Evolutionary conservation across 2,888 invertebrate genomes (phyloP), one percentile per base, ranked within the genome.

Genomic region (Aricia artaxerxes): DNA sequence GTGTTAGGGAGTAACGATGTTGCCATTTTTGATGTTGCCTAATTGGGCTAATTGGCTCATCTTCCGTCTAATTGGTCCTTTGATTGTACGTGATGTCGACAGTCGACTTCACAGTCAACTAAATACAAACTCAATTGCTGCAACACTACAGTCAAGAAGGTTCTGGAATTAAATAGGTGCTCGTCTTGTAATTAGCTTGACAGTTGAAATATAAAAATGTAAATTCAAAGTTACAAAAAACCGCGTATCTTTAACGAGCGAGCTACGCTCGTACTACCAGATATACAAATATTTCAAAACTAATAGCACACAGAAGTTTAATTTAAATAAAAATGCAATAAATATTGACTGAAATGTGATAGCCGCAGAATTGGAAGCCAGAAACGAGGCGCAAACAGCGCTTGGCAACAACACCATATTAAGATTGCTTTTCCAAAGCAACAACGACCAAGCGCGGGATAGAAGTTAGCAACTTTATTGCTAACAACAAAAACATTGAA

Each of bases 381-480:
- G 83, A 83, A 84, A 84, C 80, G 81, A 80, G 81, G 81, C 84
- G 86, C 85, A 86, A 88, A 89, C 87, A 87, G 87, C 89, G 90
- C 90, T 93, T 93, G 93, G 92, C 93, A 92, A 91, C 91, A 89
- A 90, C 90, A 89, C 90, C 90, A 89, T 88, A 92, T 88, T 89
- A 89, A 91, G 91, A 93, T 93, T 92, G 92, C 90, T 92, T 93
- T 92, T 90, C 89, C 87, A 89, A 88, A 87, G 88, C 88, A 87
- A 88, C 88, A 87, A 87, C 86, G 87, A 86, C 86, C 87, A 84
- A 86, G 88, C 88, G 92, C 90, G 90, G 87, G 90, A 90, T 90
- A 91, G 87, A 92, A 92, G 88, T 93, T 92, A 89, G 88, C 87
- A 91, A 91, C 91, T 93, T 93, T 93, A 93, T 93, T 88, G 92